Percentiles rank a stretch among this genome's conserved stretches.
phyloP scores from a whole-genome alignment of 2,113 vertebrate species.

The Gopherus evgoodei region DNA sequence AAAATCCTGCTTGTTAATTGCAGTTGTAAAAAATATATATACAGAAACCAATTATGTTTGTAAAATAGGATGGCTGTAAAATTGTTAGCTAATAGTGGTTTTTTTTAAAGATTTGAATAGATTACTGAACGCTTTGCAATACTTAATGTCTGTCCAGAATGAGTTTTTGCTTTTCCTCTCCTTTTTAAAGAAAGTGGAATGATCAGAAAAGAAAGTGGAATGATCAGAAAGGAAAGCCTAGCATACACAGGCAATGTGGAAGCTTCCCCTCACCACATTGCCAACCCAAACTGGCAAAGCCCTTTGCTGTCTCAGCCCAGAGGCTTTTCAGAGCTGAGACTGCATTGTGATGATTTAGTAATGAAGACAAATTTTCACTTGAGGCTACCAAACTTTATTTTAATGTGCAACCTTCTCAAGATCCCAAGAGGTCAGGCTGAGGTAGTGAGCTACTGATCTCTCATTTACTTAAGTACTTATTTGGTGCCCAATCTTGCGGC shows the following conservation, averaged over 20 bases:
- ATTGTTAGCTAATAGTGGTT: constrained; percentile 16
- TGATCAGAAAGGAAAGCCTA: not conserved
- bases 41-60: constrained; percentile 53
- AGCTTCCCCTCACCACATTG: not conserved
- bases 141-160: constrained; percentile 59
- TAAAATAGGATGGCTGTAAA: constrained; percentile 51
- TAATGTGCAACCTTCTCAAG: not conserved
- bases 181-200: not conserved
- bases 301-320: not conserved
- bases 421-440: not conserved
- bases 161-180: not conserved
- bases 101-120: constrained; percentile 34
- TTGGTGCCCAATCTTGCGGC: not conserved
- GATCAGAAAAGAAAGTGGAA: not conserved
- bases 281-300: not conserved
- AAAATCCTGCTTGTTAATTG: constrained; percentile 49
- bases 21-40: not conserved
- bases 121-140: constrained; percentile 62
- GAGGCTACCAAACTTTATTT: not conserved
- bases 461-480: not conserved
- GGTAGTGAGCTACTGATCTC: not conserved
- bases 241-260: not conserved
- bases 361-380: not conserved
- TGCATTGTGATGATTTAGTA: accelerated
- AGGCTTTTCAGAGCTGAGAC: not conserved